Evolutionary conservation across 1,140 invertebrate species (phyloP), one percentile per base, ranked within the genome.

Genomic region (Tenebrio molitor): DNA sequence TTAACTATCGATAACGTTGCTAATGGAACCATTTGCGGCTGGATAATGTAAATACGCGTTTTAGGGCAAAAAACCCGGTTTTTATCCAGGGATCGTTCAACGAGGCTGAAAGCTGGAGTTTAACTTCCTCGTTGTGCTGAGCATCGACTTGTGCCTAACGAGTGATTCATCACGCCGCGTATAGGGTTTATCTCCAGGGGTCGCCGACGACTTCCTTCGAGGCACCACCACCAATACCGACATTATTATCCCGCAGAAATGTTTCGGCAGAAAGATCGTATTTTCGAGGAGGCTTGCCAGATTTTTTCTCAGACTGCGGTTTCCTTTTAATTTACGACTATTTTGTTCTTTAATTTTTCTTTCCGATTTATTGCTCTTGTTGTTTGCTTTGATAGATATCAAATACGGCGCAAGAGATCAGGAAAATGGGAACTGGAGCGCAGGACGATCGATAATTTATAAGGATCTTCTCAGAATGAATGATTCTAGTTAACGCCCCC

Each of bases 161-260:
- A 72, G 70, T 72, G 70, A 72, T 72, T 72, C 70, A 72, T 72
- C 70, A 72, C 69, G 33, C 29, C 68, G 68, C 50, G 50, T 58
- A 29, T 58, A 23, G 15, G 23, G 50, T 25, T 58, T 58, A 58
- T 70, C 50, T 70, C 68, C 42, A 58, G 68, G 46, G 68, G 58
- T 53, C 50, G 68, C 68, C 68, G 68, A 41, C 46, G 46, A 70
- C 58, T 58, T 58, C 50, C 50, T 70, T 41, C 68, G 50, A 58
- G 21, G 50, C 50, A 58, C 23, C 21, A 50, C 44, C 44, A 58
- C 50, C 50, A 58, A 58, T 25, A 14, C 15, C 21, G 50, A 10
- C 21, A 23, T 25, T 58, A 34, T 58, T 58, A 14, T 25, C 50
- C 50, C 14, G 19, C 50, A 58, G 19, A 58, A 58, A 58, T 29